Base-by-base conservation (phyloP, 2,888 invertebrate species). In the Sicus ferrugineus region DNA sequence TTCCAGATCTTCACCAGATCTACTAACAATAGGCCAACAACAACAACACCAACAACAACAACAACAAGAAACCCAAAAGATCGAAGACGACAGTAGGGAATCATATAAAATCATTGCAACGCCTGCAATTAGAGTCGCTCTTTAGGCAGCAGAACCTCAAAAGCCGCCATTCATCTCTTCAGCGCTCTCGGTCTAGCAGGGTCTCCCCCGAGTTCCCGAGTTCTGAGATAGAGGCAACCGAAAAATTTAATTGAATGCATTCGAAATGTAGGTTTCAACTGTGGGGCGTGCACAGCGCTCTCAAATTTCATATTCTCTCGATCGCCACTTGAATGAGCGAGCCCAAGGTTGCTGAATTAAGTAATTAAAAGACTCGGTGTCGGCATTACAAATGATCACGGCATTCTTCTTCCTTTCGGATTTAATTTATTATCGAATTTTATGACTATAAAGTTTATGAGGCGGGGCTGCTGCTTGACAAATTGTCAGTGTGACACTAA, bases 81-180 rank as follows among this genome's bases (percentile, higher is more conserved):
- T 6, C 21, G 23, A 16, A 54, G 54, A 26, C 54, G 54, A 54
- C 38, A 38, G 42, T n/a, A 42, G 42, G n/a, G 16, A 23, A 54
- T 54, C 54, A 28, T 54, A 54, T 67, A 59, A 67, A 67, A 48
- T 59, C 30, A 59, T 67, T 48, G 59, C 50, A 67, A 67, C 59
- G 59, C 67, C 67, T 67, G 59, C 61, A 67, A 59, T 67, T 67
- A 59, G 59, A 46, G 46, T 23, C 30, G 67, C 59, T 28, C 56
- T 16, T 30, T 16, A n/a, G 26, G 21, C 14, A 30, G 34, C 28
- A 21, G 23, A n/a, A n/a, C n/a, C n/a, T n/a, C 19, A 5, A 19
- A 52, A 14, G 21, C 31, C 21, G 23, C n/a, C 56, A 56, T 9
- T 11, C 30, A 56, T 56, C 26, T 11, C 26, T 23, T 42, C 42